A percentile compares a stretch with the other conserved stretches of the same genome.
Evolutionary conservation across 2,113 vertebrate species (phyloP).

Genomic region (Brachirus orientalis): DNA sequence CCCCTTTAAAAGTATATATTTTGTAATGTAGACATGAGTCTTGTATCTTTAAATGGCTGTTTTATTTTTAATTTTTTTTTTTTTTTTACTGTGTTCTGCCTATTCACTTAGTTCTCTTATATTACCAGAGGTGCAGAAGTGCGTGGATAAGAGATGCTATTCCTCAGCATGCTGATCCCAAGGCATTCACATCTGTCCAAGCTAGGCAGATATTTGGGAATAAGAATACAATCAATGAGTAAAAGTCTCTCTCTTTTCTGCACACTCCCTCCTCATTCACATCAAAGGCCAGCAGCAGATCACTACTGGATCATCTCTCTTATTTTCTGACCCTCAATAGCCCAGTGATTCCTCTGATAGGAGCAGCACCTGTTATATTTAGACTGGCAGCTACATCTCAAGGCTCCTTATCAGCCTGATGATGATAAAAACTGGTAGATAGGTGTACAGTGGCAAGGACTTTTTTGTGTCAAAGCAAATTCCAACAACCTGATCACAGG

Average conservation of each 20-base stretch:
- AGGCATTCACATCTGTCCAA: constrained; percentile 16
- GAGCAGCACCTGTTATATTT: constrained; percentile 66
- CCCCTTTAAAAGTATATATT: not conserved
- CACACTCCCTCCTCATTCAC: constrained; percentile 12
- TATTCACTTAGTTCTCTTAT: no score
- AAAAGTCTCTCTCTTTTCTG: constrained; percentile 4
- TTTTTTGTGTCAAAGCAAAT: constrained; percentile 6
- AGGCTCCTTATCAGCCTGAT: constrained; percentile 33
- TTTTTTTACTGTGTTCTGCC: not conserved
- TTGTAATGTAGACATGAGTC: not conserved
- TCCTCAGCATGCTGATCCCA: constrained; percentile 7
- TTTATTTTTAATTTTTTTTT: no score
- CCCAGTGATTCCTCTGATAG: constrained; percentile 58
- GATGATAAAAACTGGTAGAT: constrained; percentile 18
- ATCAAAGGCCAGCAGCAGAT: constrained; percentile 40
- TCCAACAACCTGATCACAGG: constrained; percentile 6
- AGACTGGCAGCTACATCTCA: constrained; percentile 57
- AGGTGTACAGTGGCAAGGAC: not conserved
- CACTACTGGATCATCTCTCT: constrained; percentile 58
- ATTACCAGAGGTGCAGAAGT: not conserved
- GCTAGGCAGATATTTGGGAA: constrained; percentile 41
- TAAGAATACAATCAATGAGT: constrained; percentile 6
- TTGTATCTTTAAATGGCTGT: not conserved
- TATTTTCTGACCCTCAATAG: constrained; percentile 57
- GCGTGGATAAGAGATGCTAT: no score